These are phyloP conservation scores for Chelidonichthys spinosus DNA, from an alignment of 2,797 vertebrate genomes.

Conservation along the genomic window DNA sequence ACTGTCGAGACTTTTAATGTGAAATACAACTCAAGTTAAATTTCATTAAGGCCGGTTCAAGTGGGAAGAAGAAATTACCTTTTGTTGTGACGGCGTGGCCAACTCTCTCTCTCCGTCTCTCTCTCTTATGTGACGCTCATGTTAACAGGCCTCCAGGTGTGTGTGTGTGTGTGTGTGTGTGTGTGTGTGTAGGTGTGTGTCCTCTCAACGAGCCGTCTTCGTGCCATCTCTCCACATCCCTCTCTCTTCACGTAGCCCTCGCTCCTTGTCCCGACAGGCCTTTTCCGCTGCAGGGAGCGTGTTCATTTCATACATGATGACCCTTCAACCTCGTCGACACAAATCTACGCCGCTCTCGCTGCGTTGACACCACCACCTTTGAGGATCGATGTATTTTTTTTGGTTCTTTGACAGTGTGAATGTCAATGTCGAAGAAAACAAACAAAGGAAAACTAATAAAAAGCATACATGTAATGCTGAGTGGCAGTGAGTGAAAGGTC, in stretches of 20 bases:
- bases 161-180: conserved; percentile 3
- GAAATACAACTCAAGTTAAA: not conserved
- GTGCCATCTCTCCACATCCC: not conserved
- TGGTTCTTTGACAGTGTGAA: not conserved
- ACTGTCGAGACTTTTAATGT: not conserved
- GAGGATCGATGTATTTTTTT: not conserved
- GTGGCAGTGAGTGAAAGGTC: not conserved
- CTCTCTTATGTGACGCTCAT: not conserved
- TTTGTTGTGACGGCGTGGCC: not conserved
- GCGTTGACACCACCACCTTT: conserved; percentile 7
- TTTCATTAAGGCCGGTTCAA: too few species aligned
- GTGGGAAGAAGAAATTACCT: too few species aligned
- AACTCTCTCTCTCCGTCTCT: not conserved
- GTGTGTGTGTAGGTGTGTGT: not conserved
- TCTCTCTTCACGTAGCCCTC: not conserved
- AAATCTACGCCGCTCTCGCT: not conserved
- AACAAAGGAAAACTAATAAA: not conserved
- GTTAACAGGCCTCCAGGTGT: not conserved
- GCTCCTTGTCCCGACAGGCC: conserved; percentile 10
- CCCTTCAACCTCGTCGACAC: conserved; percentile 15
- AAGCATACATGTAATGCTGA: not conserved
- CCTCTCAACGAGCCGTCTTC: conserved; percentile 23
- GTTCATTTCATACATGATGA: conserved; percentile 16
- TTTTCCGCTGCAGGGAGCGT: conserved; percentile 18
- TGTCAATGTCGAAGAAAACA: not conserved